A percentile compares a stretch with the other conserved stretches of the same genome.
Evolutionary conservation across 1,140 invertebrate genomes (phyloP).

Genomic region (Heterodera carotae): DNA sequence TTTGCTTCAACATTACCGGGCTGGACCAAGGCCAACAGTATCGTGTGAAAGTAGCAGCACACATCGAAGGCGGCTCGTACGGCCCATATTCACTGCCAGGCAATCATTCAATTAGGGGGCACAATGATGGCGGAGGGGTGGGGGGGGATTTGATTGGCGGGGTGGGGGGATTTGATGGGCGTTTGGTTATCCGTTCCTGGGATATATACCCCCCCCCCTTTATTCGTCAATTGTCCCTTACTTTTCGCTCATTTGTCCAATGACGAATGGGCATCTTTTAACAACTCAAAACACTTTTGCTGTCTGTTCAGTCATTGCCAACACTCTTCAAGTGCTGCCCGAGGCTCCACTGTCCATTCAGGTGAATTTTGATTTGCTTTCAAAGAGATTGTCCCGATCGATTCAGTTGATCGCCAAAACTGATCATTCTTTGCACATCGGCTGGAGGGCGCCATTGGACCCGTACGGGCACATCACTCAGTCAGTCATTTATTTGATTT

Average conservation of each 20-base stretch:
- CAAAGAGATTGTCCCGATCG: background rate
- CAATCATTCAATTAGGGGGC: background rate
- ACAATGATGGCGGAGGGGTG: too few relatives aligned
- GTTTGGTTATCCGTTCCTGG: too few relatives aligned
- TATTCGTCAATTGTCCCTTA: too few relatives aligned
- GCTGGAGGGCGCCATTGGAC: constrained; percentile 62
- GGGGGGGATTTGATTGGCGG: too few relatives aligned
- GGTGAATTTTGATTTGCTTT: background rate
- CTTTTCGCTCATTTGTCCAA: too few relatives aligned
- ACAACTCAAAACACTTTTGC: too few relatives aligned
- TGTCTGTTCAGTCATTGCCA: constrained; percentile 53
- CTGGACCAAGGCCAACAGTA: constrained; percentile 62
- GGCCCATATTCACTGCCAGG: constrained; percentile 54
- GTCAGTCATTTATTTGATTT: constrained; percentile 20
- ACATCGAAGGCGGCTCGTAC: constrained; percentile 63
- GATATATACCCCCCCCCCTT: too few relatives aligned
- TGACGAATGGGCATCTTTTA: too few relatives aligned
- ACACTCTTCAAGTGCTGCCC: constrained; percentile 64
- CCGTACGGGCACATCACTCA: constrained; percentile 61
- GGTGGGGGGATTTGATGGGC: too few relatives aligned
- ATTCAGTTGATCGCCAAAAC: constrained; percentile 61
- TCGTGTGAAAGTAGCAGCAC: constrained; percentile 62
- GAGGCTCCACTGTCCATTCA: constrained; percentile 64
- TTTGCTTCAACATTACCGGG: constrained; percentile 65
- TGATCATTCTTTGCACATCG: constrained; percentile 64